phyloP scores from a whole-genome alignment of 2,797 vertebrate genomes.

The Sebastolobus altivelis region DNA sequence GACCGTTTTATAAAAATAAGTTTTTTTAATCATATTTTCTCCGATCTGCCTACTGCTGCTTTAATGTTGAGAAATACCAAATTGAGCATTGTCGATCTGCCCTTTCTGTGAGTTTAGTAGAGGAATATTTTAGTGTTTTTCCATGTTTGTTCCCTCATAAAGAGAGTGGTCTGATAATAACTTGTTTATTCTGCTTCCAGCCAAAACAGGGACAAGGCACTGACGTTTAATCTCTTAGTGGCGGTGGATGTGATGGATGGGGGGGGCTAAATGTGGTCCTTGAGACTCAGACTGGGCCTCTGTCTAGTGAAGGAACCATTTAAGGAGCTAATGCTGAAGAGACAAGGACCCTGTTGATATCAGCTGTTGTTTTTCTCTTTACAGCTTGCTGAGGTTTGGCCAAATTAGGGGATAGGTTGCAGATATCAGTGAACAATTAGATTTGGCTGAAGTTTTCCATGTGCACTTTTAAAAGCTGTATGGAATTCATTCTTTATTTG shows the following conservation, averaged over 20 bases:
- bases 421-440: background rate
- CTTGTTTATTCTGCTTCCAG: slow-evolving; percentile 12
- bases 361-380: background rate
- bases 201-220: slow-evolving; percentile 12
- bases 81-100: background rate
- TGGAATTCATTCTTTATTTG: background rate
- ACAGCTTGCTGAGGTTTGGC: background rate
- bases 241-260: background rate
- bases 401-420: background rate
- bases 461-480: background rate
- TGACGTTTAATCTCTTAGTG: background rate
- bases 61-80: background rate
- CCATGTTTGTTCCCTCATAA: background rate
- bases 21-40: too few relatives aligned
- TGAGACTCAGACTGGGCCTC: slow-evolving; percentile 1
- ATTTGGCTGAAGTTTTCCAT: background rate
- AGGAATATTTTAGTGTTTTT: background rate
- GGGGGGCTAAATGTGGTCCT: background rate
- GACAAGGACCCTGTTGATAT: background rate
- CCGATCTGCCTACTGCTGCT: too few relatives aligned
- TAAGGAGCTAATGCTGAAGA: background rate
- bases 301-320: background rate
- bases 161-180: background rate
- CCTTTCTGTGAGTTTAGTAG: background rate
- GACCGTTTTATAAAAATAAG: too few relatives aligned